phyloP scores from a whole-genome alignment of 2,888 invertebrate genomes.

The Microdon myrmicae region DNA sequence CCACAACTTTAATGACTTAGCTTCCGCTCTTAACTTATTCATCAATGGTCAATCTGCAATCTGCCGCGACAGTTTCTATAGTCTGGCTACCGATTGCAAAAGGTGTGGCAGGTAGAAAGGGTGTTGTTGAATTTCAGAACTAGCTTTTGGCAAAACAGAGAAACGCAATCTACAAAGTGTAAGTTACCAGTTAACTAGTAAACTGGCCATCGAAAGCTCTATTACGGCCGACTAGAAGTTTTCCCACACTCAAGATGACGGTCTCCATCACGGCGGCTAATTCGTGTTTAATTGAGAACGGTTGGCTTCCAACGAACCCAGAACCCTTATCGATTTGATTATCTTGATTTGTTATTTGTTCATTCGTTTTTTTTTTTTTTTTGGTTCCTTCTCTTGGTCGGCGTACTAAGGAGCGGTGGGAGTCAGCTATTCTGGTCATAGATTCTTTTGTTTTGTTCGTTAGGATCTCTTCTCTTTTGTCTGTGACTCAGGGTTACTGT shows the following conservation, averaged over 20 bases:
- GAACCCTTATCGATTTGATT: slow-evolving; percentile 43
- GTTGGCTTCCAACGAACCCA: slow-evolving; percentile 48
- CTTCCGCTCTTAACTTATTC: too few species aligned
- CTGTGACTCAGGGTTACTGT: slow-evolving; percentile 17
- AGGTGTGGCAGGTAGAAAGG: too few species aligned
- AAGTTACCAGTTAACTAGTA: too few species aligned
- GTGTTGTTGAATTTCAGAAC: too few species aligned
- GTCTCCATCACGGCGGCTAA: slow-evolving; percentile 46
- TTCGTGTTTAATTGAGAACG: slow-evolving; percentile 52
- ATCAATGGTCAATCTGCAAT: slow-evolving; percentile 43
- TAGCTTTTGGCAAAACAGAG: background rate
- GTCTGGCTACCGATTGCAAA: too few species aligned
- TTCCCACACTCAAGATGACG: slow-evolving; percentile 42
- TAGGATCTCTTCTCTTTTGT: slow-evolving; percentile 25
- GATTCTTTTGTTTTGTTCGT: slow-evolving; percentile 15
- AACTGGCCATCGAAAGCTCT: slow-evolving; percentile 9
- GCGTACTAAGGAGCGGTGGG: too few species aligned
- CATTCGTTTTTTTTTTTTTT: slow-evolving; percentile 7
- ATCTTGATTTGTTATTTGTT: slow-evolving; percentile 43
- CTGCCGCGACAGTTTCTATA: too few species aligned
- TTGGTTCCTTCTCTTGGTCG: background rate
- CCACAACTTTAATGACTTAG: too few species aligned
- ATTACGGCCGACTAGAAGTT: slow-evolving; percentile 25
- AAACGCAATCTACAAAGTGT: too few species aligned
- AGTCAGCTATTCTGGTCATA: background rate